Evolutionary conservation across 2,888 invertebrate genomes (phyloP).

Genomic region (Alloscopus bannaensis): DNA sequence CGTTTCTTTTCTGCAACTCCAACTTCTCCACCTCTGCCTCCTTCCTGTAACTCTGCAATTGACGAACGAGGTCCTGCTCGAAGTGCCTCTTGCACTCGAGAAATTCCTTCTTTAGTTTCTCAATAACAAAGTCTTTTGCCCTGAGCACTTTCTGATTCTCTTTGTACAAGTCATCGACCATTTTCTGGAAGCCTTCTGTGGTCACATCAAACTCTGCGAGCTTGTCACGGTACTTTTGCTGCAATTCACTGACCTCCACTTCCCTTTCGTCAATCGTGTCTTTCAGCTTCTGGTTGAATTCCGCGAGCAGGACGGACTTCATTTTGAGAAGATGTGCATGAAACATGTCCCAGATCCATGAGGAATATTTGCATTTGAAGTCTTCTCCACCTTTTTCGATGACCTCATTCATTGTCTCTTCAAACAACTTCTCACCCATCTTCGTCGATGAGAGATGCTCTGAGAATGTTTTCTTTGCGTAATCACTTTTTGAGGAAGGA

Average conservation of each 20-base stretch:
- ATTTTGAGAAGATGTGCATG: slow-evolving; percentile 25
- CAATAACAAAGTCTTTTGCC: slow-evolving; percentile 42
- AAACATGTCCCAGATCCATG: slow-evolving; percentile 51
- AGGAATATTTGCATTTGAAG: slow-evolving; percentile 44
- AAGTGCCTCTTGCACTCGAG: slow-evolving; percentile 41
- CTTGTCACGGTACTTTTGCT: slow-evolving; percentile 38
- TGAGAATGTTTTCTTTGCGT: neutral
- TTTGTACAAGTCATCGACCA: slow-evolving; percentile 34
- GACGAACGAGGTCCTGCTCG: slow-evolving; percentile 48
- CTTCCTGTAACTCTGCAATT: slow-evolving; percentile 22
- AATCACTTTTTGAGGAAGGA: neutral
- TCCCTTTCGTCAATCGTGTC: slow-evolving; percentile 20
- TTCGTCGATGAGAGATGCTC: slow-evolving; percentile 4
- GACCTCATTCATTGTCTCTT: slow-evolving; percentile 30
- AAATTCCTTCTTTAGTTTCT: slow-evolving; percentile 46
- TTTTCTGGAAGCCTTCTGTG: slow-evolving; percentile 37
- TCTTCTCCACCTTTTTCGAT: slow-evolving; percentile 49
- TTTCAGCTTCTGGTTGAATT: slow-evolving; percentile 47
- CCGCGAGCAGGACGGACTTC: slow-evolving; percentile 28
- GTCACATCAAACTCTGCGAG: slow-evolving; percentile 38
- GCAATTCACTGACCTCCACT: slow-evolving; percentile 13
- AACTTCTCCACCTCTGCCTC: slow-evolving; percentile 48
- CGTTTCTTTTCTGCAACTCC: slow-evolving; percentile 49
- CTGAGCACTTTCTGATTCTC: slow-evolving; percentile 38
- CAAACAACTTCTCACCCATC: slow-evolving; percentile 27